Evolutionary conservation across 2,888 invertebrate genomes (phyloP), one percentile per base, ranked within the genome.

Genomic region (Marronus borbonicus): DNA sequence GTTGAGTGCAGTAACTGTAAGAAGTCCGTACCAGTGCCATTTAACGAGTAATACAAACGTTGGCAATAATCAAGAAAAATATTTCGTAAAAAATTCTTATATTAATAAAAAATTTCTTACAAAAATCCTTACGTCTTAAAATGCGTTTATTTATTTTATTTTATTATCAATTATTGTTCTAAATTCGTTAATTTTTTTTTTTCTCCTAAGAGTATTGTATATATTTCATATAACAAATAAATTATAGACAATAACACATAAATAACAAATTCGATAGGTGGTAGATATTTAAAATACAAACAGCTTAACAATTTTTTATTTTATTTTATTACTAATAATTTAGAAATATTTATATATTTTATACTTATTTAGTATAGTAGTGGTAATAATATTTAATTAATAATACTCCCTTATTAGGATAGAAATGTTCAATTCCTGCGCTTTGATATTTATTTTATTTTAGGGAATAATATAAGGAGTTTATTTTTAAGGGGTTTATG

Each of bases 381-480:
- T 65, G 14, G 5, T 49, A 49, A 14, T 24, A 49, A 36, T 36
- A 36, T 36, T 17, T 36, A 36, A 36, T 36, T 36, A 36, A 49
- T 68, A 60, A 24, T 44, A 68, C 49, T 68, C 66, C 49, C 66
- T 66, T 66, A 50, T 44, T 44, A 44, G 44, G 44, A 68, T 60
- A 44, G 17, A 68, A 68, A 68, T 24, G 44, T 68, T 68, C 66
- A 68, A 68, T 68, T 68, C 66, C 66, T 68, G 66, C 44, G 66
- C 66, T 68, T 49, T 68, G 66, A 68, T 68, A 68, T 31, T 52
- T 52, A 17, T 52, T 52, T 52, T 7, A 52, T 52, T 52, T 52
- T 52, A 17, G 17, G 17, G 52, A 1, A n/a, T 12, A 52, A 17
- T 65, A 14, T 39, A 65, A 36, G 31, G 65, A 39, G 10, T 68